Percentiles rank a stretch among this genome's conserved stretches.
These are phyloP conservation scores for Centropyge bicolor DNA, from an alignment of 2,797 vertebrate species.

Conservation along the genomic window DNA sequence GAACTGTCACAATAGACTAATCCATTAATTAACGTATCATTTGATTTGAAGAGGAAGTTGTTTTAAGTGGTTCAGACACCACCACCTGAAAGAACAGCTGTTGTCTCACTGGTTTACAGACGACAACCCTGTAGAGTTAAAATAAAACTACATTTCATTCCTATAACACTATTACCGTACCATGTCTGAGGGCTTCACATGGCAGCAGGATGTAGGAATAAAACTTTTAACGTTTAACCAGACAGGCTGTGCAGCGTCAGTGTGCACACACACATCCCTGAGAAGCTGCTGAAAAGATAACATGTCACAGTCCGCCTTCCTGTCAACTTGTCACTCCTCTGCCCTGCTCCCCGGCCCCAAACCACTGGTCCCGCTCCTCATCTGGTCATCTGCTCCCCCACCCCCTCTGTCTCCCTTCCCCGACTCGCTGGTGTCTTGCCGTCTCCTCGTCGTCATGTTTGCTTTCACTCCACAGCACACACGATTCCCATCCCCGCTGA, in stretches of 20 bases:
- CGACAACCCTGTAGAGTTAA: not conserved
- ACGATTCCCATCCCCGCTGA: conserved; percentile 34
- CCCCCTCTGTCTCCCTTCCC: conserved; percentile 11
- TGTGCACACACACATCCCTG: conserved; percentile 24
- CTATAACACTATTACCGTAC: not conserved
- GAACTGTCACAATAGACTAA: not conserved
- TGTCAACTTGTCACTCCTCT: conserved; percentile 49
- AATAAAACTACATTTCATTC: not conserved
- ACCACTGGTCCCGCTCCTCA: conserved; percentile 35
- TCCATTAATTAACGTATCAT: not conserved
- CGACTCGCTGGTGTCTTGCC: conserved; percentile 6
- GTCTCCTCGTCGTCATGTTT: conserved; percentile 44
- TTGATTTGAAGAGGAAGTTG: not conserved
- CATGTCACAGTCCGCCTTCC: conserved; percentile 46
- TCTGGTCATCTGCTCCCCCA: conserved; percentile 27
- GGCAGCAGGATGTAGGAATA: conserved; percentile 6
- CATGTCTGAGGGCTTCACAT: not conserved
- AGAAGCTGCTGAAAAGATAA: conserved; percentile 22
- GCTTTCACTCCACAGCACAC: conserved; percentile 25
- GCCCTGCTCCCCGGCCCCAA: conserved; percentile 11
- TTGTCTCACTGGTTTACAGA: not conserved
- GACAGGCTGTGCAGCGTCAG: conserved; percentile 28
- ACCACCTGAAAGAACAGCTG: not conserved
- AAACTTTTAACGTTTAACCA: conserved; percentile 34
- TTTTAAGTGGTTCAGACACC: not conserved